Conservation (phyloP, 2,113 vertebrate species). For the Tautogolabrus adspersus region DNA sequence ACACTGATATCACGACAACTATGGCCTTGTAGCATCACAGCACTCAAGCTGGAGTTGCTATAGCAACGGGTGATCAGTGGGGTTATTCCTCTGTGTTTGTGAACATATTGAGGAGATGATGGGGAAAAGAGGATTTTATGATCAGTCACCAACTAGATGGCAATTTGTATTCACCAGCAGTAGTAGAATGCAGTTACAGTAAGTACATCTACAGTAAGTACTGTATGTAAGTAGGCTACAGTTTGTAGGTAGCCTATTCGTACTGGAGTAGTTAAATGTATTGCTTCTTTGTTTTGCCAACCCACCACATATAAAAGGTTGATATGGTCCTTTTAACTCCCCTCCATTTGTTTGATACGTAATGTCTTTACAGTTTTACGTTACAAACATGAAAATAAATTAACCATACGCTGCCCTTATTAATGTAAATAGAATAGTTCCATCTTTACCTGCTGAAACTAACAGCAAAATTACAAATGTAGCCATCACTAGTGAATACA, state of each 20-base stretch:
- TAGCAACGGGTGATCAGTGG: constrained; percentile 79
- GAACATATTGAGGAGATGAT: constrained; percentile 74
- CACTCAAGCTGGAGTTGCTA: constrained; percentile 78
- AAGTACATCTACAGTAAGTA: not conserved
- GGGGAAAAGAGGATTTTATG: constrained; percentile 67
- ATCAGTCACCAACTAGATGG: constrained; percentile 49
- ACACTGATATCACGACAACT: constrained; percentile 70
- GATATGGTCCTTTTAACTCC: too few species aligned
- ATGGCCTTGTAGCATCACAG: constrained; percentile 77
- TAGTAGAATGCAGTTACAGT: not conserved
- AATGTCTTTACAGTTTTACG: too few species aligned
- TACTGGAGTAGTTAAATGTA: not conserved
- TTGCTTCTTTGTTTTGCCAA: too few species aligned
- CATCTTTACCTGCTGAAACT: too few species aligned
- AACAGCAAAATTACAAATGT: too few species aligned
- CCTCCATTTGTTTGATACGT: too few species aligned
- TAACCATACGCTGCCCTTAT: too few species aligned
- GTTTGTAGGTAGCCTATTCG: not conserved
- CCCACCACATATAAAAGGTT: too few species aligned
- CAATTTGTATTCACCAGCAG: constrained; percentile 3
- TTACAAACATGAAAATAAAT: too few species aligned
- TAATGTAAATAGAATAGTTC: too few species aligned
- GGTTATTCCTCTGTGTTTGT: constrained; percentile 75
- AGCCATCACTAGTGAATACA: too few species aligned
- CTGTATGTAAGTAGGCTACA: not conserved